phyloP scores from a whole-genome alignment of 1,140 invertebrate genomes.

The Drosophila grimshawi region DNA sequence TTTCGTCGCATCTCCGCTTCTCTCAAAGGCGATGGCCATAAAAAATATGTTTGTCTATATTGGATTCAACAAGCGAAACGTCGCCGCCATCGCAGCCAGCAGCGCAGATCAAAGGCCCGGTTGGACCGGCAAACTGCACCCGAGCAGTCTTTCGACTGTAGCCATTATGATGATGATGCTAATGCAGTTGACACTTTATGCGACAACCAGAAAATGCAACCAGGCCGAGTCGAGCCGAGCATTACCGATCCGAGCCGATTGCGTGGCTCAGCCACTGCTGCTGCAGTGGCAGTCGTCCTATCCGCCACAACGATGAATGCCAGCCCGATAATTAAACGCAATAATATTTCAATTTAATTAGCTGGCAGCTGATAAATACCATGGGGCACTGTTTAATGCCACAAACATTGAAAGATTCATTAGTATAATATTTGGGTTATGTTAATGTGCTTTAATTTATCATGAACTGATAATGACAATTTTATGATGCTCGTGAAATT shows the following conservation, averaged over 20 bases:
- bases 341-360: slow-evolving; percentile 79
- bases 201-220: slow-evolving; percentile 34
- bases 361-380: slow-evolving; percentile 59
- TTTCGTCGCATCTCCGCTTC: slow-evolving; percentile 13
- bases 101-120: slow-evolving; percentile 66
- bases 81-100: slow-evolving; percentile 37
- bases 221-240: slow-evolving; percentile 9
- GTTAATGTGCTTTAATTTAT: slow-evolving; percentile 39
- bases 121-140: slow-evolving; percentile 17
- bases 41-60: slow-evolving; percentile 64
- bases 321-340: slow-evolving; percentile 65
- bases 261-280: not conserved
- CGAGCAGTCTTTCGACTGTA: slow-evolving; percentile 55
- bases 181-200: slow-evolving; percentile 80
- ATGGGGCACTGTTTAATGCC: slow-evolving; percentile 39
- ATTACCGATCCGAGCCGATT: not conserved
- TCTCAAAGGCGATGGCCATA: slow-evolving; percentile 22
- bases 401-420: slow-evolving; percentile 64
- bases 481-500: slow-evolving; percentile 22
- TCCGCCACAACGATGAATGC: slow-evolving; percentile 16
- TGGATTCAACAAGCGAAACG: slow-evolving; percentile 76
- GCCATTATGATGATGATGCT: slow-evolving; percentile 74
- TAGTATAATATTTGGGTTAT: slow-evolving; percentile 63
- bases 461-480: slow-evolving; percentile 39
- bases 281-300: not conserved